Conservation (phyloP, 1,140 invertebrate genomes). For the Lithobius niger region DNA sequence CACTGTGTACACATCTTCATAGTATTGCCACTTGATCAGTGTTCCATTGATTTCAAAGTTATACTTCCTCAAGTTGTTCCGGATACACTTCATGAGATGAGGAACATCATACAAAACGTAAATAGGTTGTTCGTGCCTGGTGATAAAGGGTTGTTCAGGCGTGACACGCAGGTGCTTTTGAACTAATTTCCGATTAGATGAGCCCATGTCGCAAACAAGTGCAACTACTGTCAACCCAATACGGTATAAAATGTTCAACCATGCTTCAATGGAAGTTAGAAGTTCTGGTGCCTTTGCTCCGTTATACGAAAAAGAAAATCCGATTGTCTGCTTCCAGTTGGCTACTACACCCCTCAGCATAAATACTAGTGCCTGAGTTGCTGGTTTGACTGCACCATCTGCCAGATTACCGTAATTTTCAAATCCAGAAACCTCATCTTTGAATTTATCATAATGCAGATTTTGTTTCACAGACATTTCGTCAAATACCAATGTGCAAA, state of each 20-base stretch:
- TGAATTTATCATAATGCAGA: background rate
- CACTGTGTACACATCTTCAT: background rate
- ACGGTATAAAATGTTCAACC: too few relatives aligned
- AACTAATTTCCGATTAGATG: background rate
- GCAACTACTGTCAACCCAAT: background rate
- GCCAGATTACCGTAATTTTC: background rate
- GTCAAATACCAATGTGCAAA: background rate
- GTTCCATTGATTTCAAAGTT: too few relatives aligned
- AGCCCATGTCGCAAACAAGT: background rate
- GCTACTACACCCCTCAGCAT: too few relatives aligned
- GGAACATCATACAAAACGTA: background rate
- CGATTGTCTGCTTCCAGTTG: background rate
- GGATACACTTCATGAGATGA: background rate
- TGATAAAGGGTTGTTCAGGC: too few relatives aligned
- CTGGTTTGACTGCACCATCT: background rate
- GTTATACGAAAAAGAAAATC: background rate
- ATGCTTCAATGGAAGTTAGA: background rate
- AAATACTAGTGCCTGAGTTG: background rate
- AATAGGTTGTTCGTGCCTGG: background rate
- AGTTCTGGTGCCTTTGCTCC: too few relatives aligned
- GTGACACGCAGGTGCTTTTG: background rate
- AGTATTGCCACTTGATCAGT: background rate
- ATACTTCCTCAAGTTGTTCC: too few relatives aligned
- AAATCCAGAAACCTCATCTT: background rate
- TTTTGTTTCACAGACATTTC: background rate